Base-by-base conservation (phyloP, 1,140 invertebrate genomes). In the Aphelinus certus region DNA sequence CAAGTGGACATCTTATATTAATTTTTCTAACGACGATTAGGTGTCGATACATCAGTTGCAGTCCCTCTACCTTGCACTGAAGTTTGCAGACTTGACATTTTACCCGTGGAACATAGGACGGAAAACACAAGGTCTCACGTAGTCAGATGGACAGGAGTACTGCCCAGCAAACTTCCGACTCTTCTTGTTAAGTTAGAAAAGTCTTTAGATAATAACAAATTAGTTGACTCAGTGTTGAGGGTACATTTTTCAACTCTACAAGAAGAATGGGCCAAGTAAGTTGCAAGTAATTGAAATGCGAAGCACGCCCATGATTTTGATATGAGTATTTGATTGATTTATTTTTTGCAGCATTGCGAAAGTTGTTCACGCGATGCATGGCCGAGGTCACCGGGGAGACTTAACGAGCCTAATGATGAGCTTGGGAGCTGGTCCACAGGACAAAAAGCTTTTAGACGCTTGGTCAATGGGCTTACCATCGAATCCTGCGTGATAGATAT, bases 211-310 rank as follows among this genome's bases (percentile, higher is more conserved):
- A 88, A 89, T 77, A 82, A 87, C 43, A 86, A 83, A 77, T 78
- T 89, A 45, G 77, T 80, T 60, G 84, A 88, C 66, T 82, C 83
- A 43, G 84, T 86, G 5, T 69, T 89, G 3, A 84, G 81, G 73
- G 82, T 82, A 69, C 86, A 89, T 75, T 83, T 88, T 76, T 81
- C 81, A 60, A 84, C 85, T n/a, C 63, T 89, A 2, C 85, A 88
- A 75, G 83, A 88, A 81, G 87, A 89, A 83, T 89, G 88, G 88
- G 73, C 83, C 3, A 88, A 86, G 88, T 88, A 84, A 7, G 5
- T 55, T 10, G 5, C 53, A 60, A 60, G 26, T 60, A 60, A 7
- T 60, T 4, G 26, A 7, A 4, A n/a, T 60, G n/a, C 26, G 26
- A 60, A 51, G 73, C 26, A 26, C 26, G 26, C 26, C 26, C 26